Percentiles rank a stretch among this genome's conserved stretches.
Conservation (phyloP, 1,140 invertebrate species). For the Calliopsis andreniformis region DNA sequence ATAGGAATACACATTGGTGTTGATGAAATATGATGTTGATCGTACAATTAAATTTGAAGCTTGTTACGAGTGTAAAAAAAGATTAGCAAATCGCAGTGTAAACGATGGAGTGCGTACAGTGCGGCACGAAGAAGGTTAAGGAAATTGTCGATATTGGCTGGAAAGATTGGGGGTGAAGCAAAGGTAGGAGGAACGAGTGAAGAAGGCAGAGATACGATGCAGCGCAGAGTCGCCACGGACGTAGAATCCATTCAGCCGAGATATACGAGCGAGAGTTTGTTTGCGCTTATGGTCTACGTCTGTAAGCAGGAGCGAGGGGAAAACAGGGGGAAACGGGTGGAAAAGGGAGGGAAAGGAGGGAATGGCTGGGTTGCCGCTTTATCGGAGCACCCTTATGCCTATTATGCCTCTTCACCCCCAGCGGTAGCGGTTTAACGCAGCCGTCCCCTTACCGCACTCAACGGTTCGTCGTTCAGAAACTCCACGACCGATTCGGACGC, state of each 20-base stretch:
- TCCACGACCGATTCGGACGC: background rate
- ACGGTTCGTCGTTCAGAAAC: conserved; percentile 40
- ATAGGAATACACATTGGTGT: no score
- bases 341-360: background rate
- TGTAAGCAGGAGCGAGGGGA: conserved; percentile 45
- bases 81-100: no score
- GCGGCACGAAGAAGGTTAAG: conserved; percentile 31
- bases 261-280: conserved; percentile 74
- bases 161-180: background rate
- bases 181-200: background rate
- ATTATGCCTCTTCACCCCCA: conserved; percentile 70
- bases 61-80: no score
- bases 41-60: no score
- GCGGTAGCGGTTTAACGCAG: conserved; percentile 48
- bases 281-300: conserved; percentile 73
- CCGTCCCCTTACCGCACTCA: conserved; percentile 18
- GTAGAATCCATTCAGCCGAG: conserved; percentile 69
- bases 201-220: conserved; percentile 40
- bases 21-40: no score
- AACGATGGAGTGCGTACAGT: background rate
- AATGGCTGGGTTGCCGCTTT: conserved; percentile 66
- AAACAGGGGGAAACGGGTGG: background rate
- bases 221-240: conserved; percentile 53
- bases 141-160: conserved; percentile 4
- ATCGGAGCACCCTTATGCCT: conserved; percentile 78